Evolutionary conservation across 2,113 vertebrate species (phyloP).

Genomic region (Podiceps cristatus): DNA sequence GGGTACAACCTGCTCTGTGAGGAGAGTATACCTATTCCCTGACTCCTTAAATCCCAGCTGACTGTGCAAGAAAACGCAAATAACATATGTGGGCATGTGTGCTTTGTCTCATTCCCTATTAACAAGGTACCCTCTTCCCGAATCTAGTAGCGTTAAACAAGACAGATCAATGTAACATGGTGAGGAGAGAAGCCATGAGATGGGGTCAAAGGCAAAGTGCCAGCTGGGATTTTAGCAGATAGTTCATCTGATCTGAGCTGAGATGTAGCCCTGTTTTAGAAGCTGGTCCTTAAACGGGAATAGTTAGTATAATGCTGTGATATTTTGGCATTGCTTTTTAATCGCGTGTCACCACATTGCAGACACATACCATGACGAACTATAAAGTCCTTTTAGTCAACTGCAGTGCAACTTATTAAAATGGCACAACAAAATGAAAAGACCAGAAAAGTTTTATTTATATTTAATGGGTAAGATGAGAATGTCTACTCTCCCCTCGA

Average conservation of each 20-base stretch:
- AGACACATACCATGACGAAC: neutral
- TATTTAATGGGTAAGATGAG: neutral
- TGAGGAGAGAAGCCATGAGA: neutral
- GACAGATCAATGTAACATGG: neutral
- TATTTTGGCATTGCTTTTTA: neutral
- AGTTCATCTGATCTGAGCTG: neutral
- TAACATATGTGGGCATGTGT: fast-evolving
- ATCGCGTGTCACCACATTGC: neutral
- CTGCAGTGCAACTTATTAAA: neutral
- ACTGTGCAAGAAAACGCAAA: neutral
- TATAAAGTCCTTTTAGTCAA: neutral
- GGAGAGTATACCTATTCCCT: neutral
- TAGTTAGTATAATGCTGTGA: neutral
- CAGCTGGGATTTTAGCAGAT: neutral
- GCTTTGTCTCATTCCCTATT: neutral
- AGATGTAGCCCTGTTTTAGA: neutral
- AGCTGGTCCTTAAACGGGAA: neutral
- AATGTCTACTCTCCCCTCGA: neutral
- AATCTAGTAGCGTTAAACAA: neutral
- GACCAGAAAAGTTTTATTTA: neutral
- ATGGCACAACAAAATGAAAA: neutral
- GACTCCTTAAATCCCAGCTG: neutral
- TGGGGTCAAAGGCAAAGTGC: neutral
- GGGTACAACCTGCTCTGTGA: neutral
- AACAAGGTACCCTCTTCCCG: neutral